A percentile compares a stretch with the other conserved stretches of the same genome.
phyloP scores from a whole-genome alignment of 2,888 invertebrate genomes.

The Desoria tigrina region DNA sequence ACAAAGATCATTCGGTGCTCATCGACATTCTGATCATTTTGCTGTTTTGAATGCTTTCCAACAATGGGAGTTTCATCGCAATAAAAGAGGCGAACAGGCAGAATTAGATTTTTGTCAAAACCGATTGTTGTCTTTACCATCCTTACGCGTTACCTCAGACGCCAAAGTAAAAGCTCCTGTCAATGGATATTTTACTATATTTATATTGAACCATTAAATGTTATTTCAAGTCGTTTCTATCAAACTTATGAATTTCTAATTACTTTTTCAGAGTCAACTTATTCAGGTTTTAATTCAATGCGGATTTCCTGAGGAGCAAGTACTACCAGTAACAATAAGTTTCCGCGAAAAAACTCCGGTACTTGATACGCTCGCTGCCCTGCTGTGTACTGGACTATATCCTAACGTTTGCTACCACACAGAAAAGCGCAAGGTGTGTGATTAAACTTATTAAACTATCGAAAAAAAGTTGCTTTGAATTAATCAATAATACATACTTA shows the following conservation, averaged over 20 bases:
- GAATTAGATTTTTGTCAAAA: conserved; percentile 86
- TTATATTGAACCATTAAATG: too few relatives aligned
- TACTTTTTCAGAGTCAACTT: conserved; percentile 65
- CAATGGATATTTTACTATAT: too few relatives aligned
- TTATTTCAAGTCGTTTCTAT: too few relatives aligned
- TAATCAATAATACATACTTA: too few relatives aligned
- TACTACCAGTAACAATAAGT: conserved; percentile 73
- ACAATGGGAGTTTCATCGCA: conserved; percentile 62
- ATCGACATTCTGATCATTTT: conserved; percentile 88
- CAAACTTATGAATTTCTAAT: too few relatives aligned
- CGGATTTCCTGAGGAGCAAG: conserved; percentile 88
- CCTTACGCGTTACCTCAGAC: conserved; percentile 86
- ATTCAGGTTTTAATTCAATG: conserved; percentile 68
- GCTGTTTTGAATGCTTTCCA: conserved; percentile 92
- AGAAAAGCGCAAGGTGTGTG: conserved; percentile 84
- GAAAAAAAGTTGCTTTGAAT: too few relatives aligned
- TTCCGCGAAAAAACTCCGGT: conserved; percentile 73
- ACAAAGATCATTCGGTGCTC: conserved; percentile 84
- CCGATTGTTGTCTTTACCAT: conserved; percentile 85
- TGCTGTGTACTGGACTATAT: conserved; percentile 88
- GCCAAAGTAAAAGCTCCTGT: too few relatives aligned
- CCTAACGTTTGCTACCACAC: conserved; percentile 96
- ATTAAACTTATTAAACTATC: too few relatives aligned
- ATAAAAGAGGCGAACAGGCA: conserved; percentile 61
- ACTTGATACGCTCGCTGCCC: conserved; percentile 78